phyloP scores from a whole-genome alignment of 2,888 invertebrate genomes.

The Ormyrus thymus region DNA sequence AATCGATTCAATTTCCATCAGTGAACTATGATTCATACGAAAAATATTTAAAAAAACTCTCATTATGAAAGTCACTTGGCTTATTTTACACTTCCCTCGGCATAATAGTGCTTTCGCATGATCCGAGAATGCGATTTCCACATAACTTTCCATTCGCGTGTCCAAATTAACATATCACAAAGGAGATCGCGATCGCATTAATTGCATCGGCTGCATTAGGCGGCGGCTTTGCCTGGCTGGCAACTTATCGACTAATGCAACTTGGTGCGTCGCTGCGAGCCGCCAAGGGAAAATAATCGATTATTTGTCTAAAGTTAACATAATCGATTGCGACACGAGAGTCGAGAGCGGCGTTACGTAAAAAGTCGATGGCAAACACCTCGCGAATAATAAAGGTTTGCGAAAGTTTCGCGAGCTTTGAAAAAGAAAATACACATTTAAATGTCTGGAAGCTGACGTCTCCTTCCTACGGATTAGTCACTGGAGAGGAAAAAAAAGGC shows the following conservation, averaged over 20 bases:
- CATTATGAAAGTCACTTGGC: too few species aligned
- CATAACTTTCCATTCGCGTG: not conserved
- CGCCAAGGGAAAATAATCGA: constrained; percentile 23
- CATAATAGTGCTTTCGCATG: too few species aligned
- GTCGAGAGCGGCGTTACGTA: constrained; percentile 7
- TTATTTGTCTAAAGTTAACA: constrained; percentile 27
- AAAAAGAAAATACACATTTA: not conserved
- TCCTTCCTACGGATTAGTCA: constrained; percentile 36
- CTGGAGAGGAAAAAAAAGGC: constrained; percentile 6
- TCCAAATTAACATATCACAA: constrained; percentile 33
- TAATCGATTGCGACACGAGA: constrained; percentile 37
- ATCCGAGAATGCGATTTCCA: not conserved
- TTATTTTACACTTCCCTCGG: too few species aligned
- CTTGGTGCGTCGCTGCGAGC: not conserved
- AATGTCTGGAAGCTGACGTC: constrained; percentile 6
- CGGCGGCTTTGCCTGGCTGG: not conserved
- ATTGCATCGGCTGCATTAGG: not conserved
- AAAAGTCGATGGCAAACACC: constrained; percentile 3
- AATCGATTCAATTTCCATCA: too few species aligned
- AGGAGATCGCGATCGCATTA: constrained; percentile 28
- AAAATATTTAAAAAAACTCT: too few species aligned
- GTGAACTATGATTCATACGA: too few species aligned
- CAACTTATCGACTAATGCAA: constrained; percentile 1
- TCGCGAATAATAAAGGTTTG: constrained; percentile 38
- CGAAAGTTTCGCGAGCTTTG: constrained; percentile 35